Percentiles rank a stretch among this genome's conserved stretches.
Evolutionary conservation across 2,113 vertebrate genomes (phyloP).

Genomic region (Phrynosoma blainvillii): DNA sequence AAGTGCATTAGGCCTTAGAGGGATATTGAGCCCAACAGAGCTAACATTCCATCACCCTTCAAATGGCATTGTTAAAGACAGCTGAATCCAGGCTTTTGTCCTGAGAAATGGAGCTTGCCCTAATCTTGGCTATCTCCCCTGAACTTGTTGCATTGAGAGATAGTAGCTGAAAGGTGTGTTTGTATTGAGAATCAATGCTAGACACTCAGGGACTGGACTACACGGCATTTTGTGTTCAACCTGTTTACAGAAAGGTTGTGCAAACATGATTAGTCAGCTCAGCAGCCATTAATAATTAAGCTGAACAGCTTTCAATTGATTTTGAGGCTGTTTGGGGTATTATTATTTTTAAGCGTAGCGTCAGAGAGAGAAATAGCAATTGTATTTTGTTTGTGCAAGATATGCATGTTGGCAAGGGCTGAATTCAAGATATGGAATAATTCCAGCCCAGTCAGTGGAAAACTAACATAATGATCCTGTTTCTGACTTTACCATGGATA

Average conservation of each 20-base stretch:
- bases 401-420: not conserved
- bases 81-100: not conserved
- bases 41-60: constrained; percentile 2
- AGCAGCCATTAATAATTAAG: constrained; percentile 65
- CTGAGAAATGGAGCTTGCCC: not conserved
- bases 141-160: constrained; percentile 29
- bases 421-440: accelerated
- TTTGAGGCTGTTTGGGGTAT: constrained; percentile 36
- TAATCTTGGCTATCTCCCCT: constrained; percentile 11
- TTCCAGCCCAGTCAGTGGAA: accelerated
- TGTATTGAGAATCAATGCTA: constrained; percentile 19
- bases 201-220: not conserved
- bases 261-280: constrained; percentile 60
- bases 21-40: not conserved
- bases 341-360: constrained; percentile 30
- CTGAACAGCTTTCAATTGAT: constrained; percentile 55
- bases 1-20: not conserved
- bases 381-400: constrained; percentile 40
- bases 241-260: constrained; percentile 52
- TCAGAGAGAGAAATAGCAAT: constrained; percentile 3
- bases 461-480: not conserved
- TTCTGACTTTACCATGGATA: not conserved
- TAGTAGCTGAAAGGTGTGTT: not conserved
- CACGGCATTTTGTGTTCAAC: not conserved
- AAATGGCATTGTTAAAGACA: constrained; percentile 1